Evolutionary conservation across 2,113 vertebrate genomes (phyloP), one percentile per base, ranked within the genome.

Genomic region (Protobothrops flavoviridis): DNA sequence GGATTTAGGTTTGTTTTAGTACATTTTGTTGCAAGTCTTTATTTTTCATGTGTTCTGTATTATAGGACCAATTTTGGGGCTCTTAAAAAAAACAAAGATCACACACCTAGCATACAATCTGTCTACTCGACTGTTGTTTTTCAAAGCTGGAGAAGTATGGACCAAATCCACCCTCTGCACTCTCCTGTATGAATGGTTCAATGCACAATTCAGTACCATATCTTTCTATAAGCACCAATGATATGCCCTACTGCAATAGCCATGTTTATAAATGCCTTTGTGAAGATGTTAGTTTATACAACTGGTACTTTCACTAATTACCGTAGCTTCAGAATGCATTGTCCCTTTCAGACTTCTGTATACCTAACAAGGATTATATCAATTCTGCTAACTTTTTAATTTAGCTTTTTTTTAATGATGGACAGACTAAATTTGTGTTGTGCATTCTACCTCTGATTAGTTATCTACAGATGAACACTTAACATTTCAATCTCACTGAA

Each of bases 401-500:
- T 87, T 64, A 26, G 3, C 10, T n/a, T 26, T 64, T 64, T 26
- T 64, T 29, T 29, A 64, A 23, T 21, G 53, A 85, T 43, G n/a
- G 43, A 87, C 55, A 69, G 5, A 55, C 9, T 11, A 45, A 56
- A 57, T 4, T 88, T 6, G n/a, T 59, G 64, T 53, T 24, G 8
- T 61, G 33, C 1, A 0, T n/a, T 61, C 29, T 33, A 87, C 17
- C 50, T 91, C 5, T n/a, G 10, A n/a, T 64, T 39, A 15, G 85
- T 85, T 85, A 85, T 56, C 59, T 57, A 39, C 9, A 69, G 29
- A 92, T 13, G 17, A 61, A 21, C n/a, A 88, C 3, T 13, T 53
- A 12, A 92, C 15, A 39, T 39, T 21, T 20, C 59, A n/a, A 24
- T 64, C 29, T 45, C 24, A 53, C 92, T 96, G 15, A 95, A 86